Base-by-base conservation (phyloP, 2,888 invertebrate species). In the Lepidochrysops patricia region DNA sequence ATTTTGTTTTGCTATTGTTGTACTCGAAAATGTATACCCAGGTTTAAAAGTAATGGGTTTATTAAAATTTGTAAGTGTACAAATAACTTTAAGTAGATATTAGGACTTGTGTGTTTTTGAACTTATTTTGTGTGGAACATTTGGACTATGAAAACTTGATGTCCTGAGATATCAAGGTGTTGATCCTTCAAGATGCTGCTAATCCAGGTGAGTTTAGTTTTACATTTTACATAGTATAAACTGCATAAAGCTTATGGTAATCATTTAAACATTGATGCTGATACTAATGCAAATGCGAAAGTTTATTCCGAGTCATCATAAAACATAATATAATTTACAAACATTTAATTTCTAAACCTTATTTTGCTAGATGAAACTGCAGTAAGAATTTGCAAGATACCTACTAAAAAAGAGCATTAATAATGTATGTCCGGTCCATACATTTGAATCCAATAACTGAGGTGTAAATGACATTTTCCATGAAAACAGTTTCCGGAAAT, bases 11-110 rank as follows among this genome's bases (percentile, higher is more conserved):
- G 15, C 19, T 54, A 58, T 50, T 52, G 32, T 58, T 37, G 57
- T 57, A 19, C 32, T 58, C 15, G n/a, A 26, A 52, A 57, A 57
- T 27, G 37, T 57, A 15, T 57, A 27, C n/a, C 7, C 37, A 57
- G 13, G 15, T 19, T 27, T 57, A 32, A 37, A 32, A 27, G 19
- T 37, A 15, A 2, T 15, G n/a, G 35, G 43, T 13, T 57, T 2
- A 25, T 57, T 9, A 43, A 27, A 27, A 26, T 26, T 37, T 43
- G 57, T 57, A 43, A 37, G 43, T 27, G 26, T 26, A 26, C 9
- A 27, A n/a, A 7, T 57, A 15, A 43, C 13, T 25, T 32, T 54
- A 54, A 32, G 29, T 54, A 32, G 12, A 15, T 26, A 37, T 37
- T 25, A 27, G 35, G 13, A 43, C 43, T 23, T 19, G 9, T 23